Conservation (phyloP, 2,797 vertebrate genomes). For the Danionella dracula region DNA sequence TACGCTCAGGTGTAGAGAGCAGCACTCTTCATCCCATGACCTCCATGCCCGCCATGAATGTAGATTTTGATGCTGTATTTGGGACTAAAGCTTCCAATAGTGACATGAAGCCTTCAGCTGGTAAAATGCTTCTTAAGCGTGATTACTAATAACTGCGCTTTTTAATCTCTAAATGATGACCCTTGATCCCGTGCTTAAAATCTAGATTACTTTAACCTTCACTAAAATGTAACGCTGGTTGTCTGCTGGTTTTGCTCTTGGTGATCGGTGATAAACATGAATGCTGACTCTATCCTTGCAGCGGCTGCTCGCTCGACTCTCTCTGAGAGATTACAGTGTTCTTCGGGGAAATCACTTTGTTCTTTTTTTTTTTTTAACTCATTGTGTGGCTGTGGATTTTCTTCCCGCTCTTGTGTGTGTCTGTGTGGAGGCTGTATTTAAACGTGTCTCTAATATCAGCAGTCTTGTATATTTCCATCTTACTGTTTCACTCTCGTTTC, state of each 20-base stretch:
- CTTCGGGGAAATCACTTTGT: constrained; percentile 33
- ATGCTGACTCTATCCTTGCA: background rate
- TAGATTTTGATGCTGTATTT: constrained; percentile 92
- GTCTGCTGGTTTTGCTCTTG: constrained; percentile 16
- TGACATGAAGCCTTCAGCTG: constrained; percentile 71
- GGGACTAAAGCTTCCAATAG: constrained; percentile 73
- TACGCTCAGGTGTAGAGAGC: constrained; percentile 68
- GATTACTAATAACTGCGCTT: constrained; percentile 7
- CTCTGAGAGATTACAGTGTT: background rate
- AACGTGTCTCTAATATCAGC: constrained; percentile 9
- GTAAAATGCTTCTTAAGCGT: constrained; percentile 63
- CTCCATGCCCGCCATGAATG: constrained; percentile 68
- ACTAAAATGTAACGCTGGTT: background rate
- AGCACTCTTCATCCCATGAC: constrained; percentile 65
- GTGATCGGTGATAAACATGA: background rate
- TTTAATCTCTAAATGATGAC: constrained; percentile 8
- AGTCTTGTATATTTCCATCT: background rate
- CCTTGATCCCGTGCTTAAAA: background rate
- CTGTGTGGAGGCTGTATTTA: constrained; percentile 19
- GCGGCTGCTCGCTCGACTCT: background rate
- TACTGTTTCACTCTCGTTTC: background rate
- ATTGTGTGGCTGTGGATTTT: constrained; percentile 9
- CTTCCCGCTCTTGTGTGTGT: background rate
- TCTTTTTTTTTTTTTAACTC: background rate
- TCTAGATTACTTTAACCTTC: constrained; percentile 18